Evolutionary conservation across 2,888 invertebrate species (phyloP).

Genomic region (Caenorhabditis japonica): DNA sequence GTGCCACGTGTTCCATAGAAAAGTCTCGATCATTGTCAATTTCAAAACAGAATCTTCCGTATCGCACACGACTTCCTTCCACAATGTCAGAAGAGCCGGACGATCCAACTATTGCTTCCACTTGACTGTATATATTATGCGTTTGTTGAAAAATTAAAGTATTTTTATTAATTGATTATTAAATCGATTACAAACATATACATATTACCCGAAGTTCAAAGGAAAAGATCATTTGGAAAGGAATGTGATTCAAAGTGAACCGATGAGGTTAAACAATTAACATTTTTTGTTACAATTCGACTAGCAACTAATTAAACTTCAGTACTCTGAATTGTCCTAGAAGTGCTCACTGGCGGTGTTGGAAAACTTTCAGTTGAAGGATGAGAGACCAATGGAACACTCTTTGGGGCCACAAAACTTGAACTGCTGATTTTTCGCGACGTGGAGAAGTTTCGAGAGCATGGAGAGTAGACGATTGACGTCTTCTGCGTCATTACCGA

Average conservation of each 20-base stretch:
- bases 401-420: conserved; percentile 22
- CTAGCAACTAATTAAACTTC: conserved; percentile 21
- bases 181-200: too few species aligned
- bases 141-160: neutral
- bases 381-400: conserved; percentile 28
- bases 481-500: conserved; percentile 66
- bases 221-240: too few species aligned
- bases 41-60: conserved; percentile 17
- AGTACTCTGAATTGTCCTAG: conserved; percentile 30
- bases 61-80: conserved; percentile 37
- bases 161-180: too few species aligned
- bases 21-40: conserved; percentile 22
- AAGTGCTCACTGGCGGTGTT: conserved; percentile 45
- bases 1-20: conserved; percentile 26
- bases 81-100: conserved; percentile 29
- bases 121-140: conserved; percentile 18
- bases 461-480: conserved; percentile 63
- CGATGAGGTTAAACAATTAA: neutral
- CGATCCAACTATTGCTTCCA: neutral
- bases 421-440: conserved; percentile 38
- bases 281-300: neutral
- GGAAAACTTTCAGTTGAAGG: conserved; percentile 39
- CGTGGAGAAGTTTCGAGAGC: conserved; percentile 54
- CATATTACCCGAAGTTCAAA: neutral
- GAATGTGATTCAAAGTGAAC: too few species aligned